These are phyloP conservation scores for Ivindomyrus marchei DNA, from an alignment of 2,113 vertebrate species.

Conservation along the genomic window DNA sequence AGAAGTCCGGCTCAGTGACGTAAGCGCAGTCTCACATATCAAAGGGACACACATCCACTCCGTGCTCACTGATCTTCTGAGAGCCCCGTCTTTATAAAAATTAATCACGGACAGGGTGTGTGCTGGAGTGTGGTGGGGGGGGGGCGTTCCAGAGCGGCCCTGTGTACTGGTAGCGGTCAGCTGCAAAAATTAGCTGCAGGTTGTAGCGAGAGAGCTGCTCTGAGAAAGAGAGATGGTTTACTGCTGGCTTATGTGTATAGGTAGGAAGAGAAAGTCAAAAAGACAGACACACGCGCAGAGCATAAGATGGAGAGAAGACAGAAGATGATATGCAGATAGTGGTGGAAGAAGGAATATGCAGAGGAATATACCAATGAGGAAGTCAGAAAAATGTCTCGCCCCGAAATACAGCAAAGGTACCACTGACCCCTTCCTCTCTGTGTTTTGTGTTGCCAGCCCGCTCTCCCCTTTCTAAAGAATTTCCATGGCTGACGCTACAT, in stretches of 20 bases:
- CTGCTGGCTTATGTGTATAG: background rate
- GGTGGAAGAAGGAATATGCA: background rate
- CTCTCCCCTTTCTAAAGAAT: background rate
- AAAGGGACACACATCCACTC: background rate
- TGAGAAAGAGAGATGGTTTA: background rate
- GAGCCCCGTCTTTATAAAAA: background rate
- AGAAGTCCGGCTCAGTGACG: background rate
- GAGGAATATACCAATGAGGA: background rate
- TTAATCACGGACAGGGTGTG: background rate
- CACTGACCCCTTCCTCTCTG: background rate
- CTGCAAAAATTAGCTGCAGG: background rate
- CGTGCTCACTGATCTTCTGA: background rate
- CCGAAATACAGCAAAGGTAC: background rate
- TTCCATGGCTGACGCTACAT: background rate
- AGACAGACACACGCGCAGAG: background rate
- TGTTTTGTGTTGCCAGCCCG: background rate
- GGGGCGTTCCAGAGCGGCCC: background rate
- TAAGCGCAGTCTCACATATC: background rate
- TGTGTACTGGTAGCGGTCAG: background rate
- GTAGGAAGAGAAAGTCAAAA: background rate
- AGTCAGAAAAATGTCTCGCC: background rate
- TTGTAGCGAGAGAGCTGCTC: background rate
- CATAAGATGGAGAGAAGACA: background rate
- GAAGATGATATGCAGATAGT: background rate
- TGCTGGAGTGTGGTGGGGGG: background rate